Base-by-base conservation (phyloP, 2,113 vertebrate genomes). In the Caranx melampygus region DNA sequence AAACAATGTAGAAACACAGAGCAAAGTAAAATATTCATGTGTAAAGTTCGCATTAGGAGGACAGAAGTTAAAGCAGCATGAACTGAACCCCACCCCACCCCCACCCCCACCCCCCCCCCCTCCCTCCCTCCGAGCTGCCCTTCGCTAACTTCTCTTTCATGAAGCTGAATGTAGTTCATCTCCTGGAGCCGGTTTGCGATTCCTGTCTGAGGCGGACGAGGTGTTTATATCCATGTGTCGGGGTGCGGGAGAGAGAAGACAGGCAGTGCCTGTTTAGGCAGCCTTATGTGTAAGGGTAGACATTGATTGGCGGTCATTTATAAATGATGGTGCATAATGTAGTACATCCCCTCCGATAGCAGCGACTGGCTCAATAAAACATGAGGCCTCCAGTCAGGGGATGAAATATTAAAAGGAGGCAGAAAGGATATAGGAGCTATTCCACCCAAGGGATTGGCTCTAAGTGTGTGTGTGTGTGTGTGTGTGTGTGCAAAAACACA, bases 271-370 rank as follows among this genome's bases (percentile, higher is more conserved):
- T 87, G 69, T 91, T 90, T 91, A 84, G 82, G 15, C 57, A 79
- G 73, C 54, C 74, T 71, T 72, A 70, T 79, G 79, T 69, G 47
- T 80, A 60, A 75, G 68, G 52, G 67, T 52, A 59, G 83, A 86
- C 83, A 72, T 66, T 93, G 92, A 94, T 90, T 89, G 88, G 84
- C 65, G 47, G 64, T 73, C 91, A 91, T 92, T 88, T 86, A 91
- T 92, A 91, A 93, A 88, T 91, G 83, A 93, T 92, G 85, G 70
- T 87, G 92, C 91, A 90, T 93, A 92, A 94, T 92, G 92, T 91
- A 78, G 74, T 85, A 92, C 88, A 91, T 88, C 88, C 74, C 65
- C 83, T 74, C 77, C 49, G 58, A 86, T 83, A 85, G 85, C 85
- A 82, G 74, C 1, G 72, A 78, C 65, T 9, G 72, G 47, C 74